A percentile compares a stretch with the other conserved stretches of the same genome.
These are phyloP conservation scores for Rhyacophila brunnea DNA, from an alignment of 1,140 invertebrate species.

Conservation along the genomic window DNA sequence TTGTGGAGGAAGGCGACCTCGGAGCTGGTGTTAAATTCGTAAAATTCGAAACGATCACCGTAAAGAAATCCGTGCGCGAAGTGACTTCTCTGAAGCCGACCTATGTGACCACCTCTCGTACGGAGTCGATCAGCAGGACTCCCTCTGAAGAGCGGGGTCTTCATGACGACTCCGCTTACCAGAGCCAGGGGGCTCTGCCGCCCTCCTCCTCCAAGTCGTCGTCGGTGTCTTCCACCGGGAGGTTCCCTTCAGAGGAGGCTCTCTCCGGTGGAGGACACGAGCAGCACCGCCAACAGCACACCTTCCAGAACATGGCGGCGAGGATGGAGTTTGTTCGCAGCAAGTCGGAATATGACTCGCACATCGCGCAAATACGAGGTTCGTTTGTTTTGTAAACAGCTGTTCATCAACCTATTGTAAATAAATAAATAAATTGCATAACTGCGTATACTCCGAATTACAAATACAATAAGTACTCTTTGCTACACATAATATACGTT, in stretches of 20 bases:
- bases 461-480: too few species aligned
- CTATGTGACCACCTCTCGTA: conserved; percentile 33
- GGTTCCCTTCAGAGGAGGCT: conserved; percentile 46
- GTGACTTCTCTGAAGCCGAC: conserved; percentile 36
- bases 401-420: too few species aligned
- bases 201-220: conserved; percentile 52
- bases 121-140: conserved; percentile 46
- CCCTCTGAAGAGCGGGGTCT: conserved; percentile 56
- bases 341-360: conserved; percentile 80
- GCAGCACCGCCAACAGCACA: conserved; percentile 41
- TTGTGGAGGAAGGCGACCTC: conserved; percentile 64
- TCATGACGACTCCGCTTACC: conserved; percentile 58
- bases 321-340: conserved; percentile 67
- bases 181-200: conserved; percentile 51
- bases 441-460: too few species aligned
- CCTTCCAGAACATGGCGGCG: conserved; percentile 53
- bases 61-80: conserved; percentile 57
- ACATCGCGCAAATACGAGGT: conserved; percentile 85
- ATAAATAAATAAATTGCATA: too few species aligned
- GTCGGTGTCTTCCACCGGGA: conserved; percentile 45
- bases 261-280: conserved; percentile 41
- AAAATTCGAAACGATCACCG: conserved; percentile 66
- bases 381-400: conserved; percentile 37
- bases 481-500: too few species aligned
- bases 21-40: conserved; percentile 60